A percentile compares a stretch with the other conserved stretches of the same genome.
Evolutionary conservation across 2,113 vertebrate species (phyloP).

Genomic region (Bothrops jararaca): DNA sequence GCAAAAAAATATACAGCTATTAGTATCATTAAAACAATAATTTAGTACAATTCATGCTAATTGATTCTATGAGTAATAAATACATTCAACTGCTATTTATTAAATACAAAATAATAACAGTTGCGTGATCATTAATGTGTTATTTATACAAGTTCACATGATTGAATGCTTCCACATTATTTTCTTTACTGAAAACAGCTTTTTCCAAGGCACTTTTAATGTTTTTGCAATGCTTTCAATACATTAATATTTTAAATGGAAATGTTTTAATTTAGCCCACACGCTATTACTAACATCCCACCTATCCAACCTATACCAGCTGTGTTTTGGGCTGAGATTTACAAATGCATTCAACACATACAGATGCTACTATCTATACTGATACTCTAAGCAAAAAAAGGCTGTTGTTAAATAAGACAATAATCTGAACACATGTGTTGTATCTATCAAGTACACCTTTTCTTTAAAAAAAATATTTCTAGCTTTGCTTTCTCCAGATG

Average conservation of each 20-base stretch:
- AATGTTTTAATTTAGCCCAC: not conserved
- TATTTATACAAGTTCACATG: not conserved
- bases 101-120: not conserved
- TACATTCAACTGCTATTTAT: not conserved
- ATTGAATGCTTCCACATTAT: not conserved
- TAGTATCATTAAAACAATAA: not conserved
- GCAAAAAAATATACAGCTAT: not conserved
- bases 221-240: not conserved
- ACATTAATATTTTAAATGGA: not conserved
- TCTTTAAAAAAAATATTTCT: not conserved
- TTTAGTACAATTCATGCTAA: not conserved
- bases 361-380: not conserved
- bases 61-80: not conserved
- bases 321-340: not conserved
- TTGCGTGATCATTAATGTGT: not conserved
- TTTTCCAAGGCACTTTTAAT: not conserved
- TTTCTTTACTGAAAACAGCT: not conserved
- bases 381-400: not conserved
- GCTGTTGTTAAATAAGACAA: not conserved
- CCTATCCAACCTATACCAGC: not conserved
- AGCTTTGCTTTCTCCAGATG: constrained; percentile 25
- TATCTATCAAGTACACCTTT: not conserved
- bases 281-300: not conserved
- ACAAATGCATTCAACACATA: not conserved
- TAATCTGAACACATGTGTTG: not conserved